Percentiles rank a stretch among this genome's conserved stretches.
These are phyloP conservation scores for Sialis lutaria DNA, from an alignment of 2,888 invertebrate genomes.

Conservation along the genomic window DNA sequence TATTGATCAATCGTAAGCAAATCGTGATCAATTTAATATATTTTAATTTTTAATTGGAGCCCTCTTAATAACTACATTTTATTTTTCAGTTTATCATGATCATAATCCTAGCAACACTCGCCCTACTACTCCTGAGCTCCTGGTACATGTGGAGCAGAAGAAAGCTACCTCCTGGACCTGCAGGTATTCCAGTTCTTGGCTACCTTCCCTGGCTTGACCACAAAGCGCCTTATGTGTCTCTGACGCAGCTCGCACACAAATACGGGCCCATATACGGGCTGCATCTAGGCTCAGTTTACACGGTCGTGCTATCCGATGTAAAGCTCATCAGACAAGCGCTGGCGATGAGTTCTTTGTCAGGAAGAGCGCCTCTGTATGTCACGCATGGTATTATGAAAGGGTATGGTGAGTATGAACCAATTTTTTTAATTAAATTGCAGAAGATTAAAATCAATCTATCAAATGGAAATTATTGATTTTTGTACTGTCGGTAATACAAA, in stretches of 20 bases:
- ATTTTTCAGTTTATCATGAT: not conserved
- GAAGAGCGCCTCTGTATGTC: conserved; percentile 63
- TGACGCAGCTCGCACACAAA: conserved; percentile 43
- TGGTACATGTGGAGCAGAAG: conserved; percentile 25
- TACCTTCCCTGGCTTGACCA: conserved; percentile 58
- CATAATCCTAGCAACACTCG: not conserved
- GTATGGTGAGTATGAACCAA: conserved; percentile 43
- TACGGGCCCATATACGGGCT: conserved; percentile 63
- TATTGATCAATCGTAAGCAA: no score
- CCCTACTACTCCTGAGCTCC: not conserved
- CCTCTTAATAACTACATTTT: not conserved
- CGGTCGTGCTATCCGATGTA: conserved; percentile 63
- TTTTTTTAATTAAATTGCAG: no score
- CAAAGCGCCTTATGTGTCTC: conserved; percentile 48
- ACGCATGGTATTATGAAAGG: conserved; percentile 80
- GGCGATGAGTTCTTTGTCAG: conserved; percentile 51
- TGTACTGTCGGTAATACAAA: no score
- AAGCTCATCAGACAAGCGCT: conserved; percentile 54
- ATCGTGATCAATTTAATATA: no score
- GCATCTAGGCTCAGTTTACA: conserved; percentile 53
- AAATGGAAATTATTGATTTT: no score
- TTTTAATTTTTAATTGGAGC: not conserved
- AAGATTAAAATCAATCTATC: no score
- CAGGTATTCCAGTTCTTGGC: conserved; percentile 61
- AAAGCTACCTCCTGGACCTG: conserved; percentile 58